Conservation (phyloP, 2,113 vertebrate species). For the Opisthocomus hoazin region DNA sequence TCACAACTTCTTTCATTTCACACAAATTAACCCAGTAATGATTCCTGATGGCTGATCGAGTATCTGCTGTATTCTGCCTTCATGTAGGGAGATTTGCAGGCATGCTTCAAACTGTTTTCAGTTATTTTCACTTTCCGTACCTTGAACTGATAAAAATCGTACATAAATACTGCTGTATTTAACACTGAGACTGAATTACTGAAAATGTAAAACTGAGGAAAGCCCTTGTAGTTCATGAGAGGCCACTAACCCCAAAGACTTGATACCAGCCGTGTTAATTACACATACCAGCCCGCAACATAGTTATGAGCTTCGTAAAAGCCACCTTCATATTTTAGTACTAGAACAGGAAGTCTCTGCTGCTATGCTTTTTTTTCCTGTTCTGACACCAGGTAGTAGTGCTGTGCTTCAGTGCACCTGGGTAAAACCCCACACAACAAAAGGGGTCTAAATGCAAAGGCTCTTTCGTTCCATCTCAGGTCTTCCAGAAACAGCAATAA, state of each 20-base stretch:
- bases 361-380: not conserved
- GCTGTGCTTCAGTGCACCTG: not conserved
- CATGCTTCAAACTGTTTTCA: not conserved
- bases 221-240: not conserved
- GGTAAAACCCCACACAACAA: not conserved
- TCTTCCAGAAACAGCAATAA: not conserved
- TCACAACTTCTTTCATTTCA: constrained; percentile 35
- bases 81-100: not conserved
- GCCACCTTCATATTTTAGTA: not conserved
- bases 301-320: not conserved
- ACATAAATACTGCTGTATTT: not conserved
- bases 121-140: not conserved
- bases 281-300: not conserved
- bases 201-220: not conserved
- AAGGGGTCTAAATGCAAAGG: not conserved
- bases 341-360: not conserved
- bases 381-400: not conserved
- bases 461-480: not conserved
- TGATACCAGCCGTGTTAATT: not conserved
- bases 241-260: not conserved
- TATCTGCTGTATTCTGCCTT: not conserved
- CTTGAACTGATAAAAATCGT: not conserved
- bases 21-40: constrained; percentile 26
- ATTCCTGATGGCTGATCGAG: constrained; percentile 11
- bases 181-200: not conserved